These are phyloP conservation scores for Andrena fulva DNA, from an alignment of 2,888 invertebrate genomes.

Conservation along the genomic window DNA sequence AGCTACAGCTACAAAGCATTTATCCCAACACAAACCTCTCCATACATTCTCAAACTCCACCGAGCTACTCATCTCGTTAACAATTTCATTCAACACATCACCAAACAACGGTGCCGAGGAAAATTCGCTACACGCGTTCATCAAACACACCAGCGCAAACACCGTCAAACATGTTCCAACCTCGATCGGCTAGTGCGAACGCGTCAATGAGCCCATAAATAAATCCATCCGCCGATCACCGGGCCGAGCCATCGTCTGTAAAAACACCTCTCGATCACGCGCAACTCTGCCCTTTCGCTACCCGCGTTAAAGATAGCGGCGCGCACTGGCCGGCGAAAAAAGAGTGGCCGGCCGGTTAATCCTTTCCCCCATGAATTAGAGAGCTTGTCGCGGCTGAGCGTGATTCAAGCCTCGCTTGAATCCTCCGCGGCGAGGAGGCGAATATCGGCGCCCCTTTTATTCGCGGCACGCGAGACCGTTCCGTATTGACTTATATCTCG, in stretches of 20 bases:
- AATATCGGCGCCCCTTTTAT: conserved; percentile 64
- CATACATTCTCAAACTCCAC: no score
- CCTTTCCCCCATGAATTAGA: conserved; percentile 64
- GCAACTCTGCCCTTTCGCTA: conserved; percentile 6
- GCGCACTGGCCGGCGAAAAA: neutral
- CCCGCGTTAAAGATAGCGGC: conserved; percentile 5
- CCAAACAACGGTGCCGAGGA: neutral
- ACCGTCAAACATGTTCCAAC: neutral
- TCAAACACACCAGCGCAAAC: neutral
- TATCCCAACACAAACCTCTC: no score
- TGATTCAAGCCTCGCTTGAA: conserved; percentile 44
- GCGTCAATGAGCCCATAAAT: conserved; percentile 40
- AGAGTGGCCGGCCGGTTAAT: conserved; percentile 39
- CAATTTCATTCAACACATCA: neutral
- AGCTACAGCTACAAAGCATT: no score
- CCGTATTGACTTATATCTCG: conserved; percentile 81
- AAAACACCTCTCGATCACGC: conserved; percentile 29
- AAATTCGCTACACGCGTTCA: neutral
- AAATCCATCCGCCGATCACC: conserved; percentile 35
- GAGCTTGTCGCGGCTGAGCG: conserved; percentile 48
- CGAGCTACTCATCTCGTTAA: no score
- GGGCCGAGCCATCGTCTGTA: neutral
- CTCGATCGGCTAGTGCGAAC: conserved; percentile 20
- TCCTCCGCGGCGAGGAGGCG: conserved; percentile 12
- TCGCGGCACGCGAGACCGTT: conserved; percentile 60